A percentile compares a stretch with the other conserved stretches of the same genome.
phyloP scores from a whole-genome alignment of 2,113 vertebrate genomes.

The Empidonax traillii region DNA sequence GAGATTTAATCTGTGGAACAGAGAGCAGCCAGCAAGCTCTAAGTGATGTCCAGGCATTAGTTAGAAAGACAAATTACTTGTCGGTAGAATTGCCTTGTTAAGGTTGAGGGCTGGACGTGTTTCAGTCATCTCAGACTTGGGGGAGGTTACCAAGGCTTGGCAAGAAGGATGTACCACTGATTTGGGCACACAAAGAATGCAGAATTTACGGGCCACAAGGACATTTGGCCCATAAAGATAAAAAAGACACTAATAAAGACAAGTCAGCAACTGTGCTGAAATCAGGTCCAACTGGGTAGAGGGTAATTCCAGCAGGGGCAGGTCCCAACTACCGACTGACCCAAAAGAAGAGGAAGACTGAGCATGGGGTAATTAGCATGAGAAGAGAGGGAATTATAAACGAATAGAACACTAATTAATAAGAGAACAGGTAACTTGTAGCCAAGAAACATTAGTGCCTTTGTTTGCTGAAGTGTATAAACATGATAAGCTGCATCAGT shows the following conservation, averaged over 20 bases:
- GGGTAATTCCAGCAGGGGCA: not conserved
- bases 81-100: not conserved
- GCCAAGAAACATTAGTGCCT: no score
- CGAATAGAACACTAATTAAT: no score
- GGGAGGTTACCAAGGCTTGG: not conserved
- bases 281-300: fast-evolving
- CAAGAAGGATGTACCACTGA: not conserved
- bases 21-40: no score
- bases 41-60: not conserved
- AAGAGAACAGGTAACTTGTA: no score
- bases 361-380: not conserved
- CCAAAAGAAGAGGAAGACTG: not conserved
- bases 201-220: not conserved
- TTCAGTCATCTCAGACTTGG: fast-evolving
- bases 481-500: not conserved
- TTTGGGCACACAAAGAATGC: not conserved
- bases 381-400: fast-evolving
- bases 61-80: not conserved
- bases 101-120: not conserved
- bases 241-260: not conserved
- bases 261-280: not conserved
- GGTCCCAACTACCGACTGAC: not conserved
- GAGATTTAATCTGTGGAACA: not conserved
- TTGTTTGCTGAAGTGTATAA: no score
- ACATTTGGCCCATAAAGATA: not conserved